Evolutionary conservation across 2,797 vertebrate species (phyloP).

Genomic region (Toxotes lorentzi): DNA sequence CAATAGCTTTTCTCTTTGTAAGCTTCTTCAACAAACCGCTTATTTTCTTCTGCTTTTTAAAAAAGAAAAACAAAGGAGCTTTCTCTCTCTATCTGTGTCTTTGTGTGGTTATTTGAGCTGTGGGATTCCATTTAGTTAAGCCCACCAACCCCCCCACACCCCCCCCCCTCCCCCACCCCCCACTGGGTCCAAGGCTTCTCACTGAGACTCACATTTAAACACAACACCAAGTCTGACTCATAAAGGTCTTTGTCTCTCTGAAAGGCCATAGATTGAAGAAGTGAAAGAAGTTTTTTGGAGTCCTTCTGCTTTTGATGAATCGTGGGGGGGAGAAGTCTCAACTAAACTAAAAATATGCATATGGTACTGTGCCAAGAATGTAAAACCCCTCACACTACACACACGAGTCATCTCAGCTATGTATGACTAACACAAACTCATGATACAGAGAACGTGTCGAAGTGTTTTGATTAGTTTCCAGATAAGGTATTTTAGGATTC

Average conservation of each 20-base stretch:
- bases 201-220: neutral
- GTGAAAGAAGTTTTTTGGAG: conserved; percentile 36
- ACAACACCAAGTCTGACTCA: neutral
- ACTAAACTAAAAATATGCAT: conserved; percentile 12
- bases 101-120: conserved; percentile 61
- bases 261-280: conserved; percentile 31
- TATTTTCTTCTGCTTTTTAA: conserved; percentile 78
- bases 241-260: neutral
- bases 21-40: conserved; percentile 72
- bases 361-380: neutral
- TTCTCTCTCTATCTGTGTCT: conserved; percentile 57
- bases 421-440: neutral
- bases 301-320: conserved; percentile 55
- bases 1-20: conserved; percentile 70
- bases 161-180: too few relatives aligned
- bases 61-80: conserved; percentile 53
- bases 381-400: conserved; percentile 1
- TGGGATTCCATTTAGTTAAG: too few relatives aligned
- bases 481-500: neutral
- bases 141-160: too few relatives aligned
- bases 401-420: neutral
- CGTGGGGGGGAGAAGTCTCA: neutral
- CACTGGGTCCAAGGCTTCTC: neutral
- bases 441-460: neutral
- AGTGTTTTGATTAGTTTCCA: neutral